Conservation (phyloP, 2,113 vertebrate genomes). For the Tenrec ecaudatus region DNA sequence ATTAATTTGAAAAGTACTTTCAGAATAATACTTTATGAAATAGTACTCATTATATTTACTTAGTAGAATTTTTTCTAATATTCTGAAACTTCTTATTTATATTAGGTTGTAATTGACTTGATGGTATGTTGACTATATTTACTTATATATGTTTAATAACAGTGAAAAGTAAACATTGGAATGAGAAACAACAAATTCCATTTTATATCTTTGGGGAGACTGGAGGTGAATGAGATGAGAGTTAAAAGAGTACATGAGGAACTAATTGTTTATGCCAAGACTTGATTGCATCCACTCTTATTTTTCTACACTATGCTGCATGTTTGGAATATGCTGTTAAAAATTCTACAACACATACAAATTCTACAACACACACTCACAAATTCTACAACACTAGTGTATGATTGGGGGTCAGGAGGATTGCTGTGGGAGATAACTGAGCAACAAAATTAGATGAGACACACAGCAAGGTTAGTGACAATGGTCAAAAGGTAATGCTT, state of each 20-base stretch:
- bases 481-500: neutral
- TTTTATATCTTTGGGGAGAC: neutral
- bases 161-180: neutral
- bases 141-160: neutral
- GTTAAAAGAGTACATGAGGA: neutral
- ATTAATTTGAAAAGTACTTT: conserved; percentile 29
- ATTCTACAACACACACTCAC: no score
- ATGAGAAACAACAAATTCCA: neutral
- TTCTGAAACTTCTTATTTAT: no score
- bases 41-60: neutral
- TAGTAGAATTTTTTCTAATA: no score
- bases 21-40: conserved; percentile 44
- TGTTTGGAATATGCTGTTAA: conserved; percentile 34
- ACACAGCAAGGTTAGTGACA: conserved; percentile 4
- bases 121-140: neutral
- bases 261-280: conserved; percentile 26
- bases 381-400: neutral
- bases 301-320: neutral
- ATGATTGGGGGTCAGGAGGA: neutral
- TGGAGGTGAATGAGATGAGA: neutral
- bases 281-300: neutral
- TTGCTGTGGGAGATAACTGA: neutral
- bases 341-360: neutral
- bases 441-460: neutral
- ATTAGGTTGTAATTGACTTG: no score